phyloP scores from a whole-genome alignment of 2,888 invertebrate species.

The Acholoe squamosa region DNA sequence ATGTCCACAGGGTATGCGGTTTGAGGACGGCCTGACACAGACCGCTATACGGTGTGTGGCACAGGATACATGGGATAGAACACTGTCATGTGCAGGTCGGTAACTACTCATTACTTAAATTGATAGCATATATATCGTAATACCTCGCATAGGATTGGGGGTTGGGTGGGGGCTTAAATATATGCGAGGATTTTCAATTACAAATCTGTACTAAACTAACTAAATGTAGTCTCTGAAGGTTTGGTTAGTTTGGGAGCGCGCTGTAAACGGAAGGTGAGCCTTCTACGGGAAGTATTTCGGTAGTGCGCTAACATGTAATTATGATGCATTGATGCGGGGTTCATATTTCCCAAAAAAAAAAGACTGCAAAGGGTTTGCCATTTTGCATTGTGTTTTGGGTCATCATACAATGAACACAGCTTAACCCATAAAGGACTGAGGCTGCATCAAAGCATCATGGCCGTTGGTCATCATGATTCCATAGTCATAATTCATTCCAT shows the following conservation, averaged over 20 bases:
- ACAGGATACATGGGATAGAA: neutral
- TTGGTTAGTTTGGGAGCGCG: neutral
- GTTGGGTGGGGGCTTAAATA: neutral
- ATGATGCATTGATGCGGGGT: too few relatives aligned
- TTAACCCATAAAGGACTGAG: too few relatives aligned
- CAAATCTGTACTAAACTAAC: too few relatives aligned
- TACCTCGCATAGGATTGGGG: neutral
- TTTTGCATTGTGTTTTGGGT: too few relatives aligned
- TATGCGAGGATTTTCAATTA: too few relatives aligned
- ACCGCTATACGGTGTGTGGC: neutral
- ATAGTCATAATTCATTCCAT: too few relatives aligned
- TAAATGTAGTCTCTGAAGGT: neutral
- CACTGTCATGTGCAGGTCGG: neutral
- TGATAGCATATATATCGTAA: neutral
- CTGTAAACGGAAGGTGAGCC: neutral
- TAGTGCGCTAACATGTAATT: neutral
- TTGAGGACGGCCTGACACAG: neutral
- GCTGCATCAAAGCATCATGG: too few relatives aligned
- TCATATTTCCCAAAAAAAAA: too few relatives aligned
- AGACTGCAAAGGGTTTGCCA: too few relatives aligned
- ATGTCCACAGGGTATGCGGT: neutral
- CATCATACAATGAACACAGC: too few relatives aligned
- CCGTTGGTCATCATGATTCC: too few relatives aligned
- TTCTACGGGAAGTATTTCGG: neutral
- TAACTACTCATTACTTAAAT: neutral